phyloP scores from a whole-genome alignment of 2,888 invertebrate genomes.

The Linnaemya tessellans region DNA sequence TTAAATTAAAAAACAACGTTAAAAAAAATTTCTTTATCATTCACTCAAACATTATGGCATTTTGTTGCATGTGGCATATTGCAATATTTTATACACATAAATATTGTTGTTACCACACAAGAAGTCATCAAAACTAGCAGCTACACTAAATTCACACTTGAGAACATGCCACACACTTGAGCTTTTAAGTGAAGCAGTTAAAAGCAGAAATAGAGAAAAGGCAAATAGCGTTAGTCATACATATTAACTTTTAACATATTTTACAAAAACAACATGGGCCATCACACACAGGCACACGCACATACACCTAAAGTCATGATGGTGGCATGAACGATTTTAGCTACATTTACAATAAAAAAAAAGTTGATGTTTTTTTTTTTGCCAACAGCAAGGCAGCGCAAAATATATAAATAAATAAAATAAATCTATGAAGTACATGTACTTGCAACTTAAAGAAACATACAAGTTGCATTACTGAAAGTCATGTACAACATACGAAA shows the following conservation, averaged over 20 bases:
- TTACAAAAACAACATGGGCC: constrained; percentile 8
- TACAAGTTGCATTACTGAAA: constrained; percentile 65
- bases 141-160: constrained; percentile 64
- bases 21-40: background rate
- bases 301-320: background rate
- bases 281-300: constrained; percentile 21
- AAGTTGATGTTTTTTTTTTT: background rate
- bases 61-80: constrained; percentile 48
- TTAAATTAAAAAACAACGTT: constrained; percentile 3
- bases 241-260: constrained; percentile 54
- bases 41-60: constrained; percentile 27
- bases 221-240: constrained; percentile 47
- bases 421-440: constrained; percentile 44
- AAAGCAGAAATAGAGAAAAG: constrained; percentile 21
- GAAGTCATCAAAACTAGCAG: constrained; percentile 62
- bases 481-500: constrained; percentile 55
- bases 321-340: constrained; percentile 39
- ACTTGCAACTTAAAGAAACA: constrained; percentile 55
- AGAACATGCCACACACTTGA: constrained; percentile 65
- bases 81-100: background rate
- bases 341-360: constrained; percentile 12
- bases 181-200: constrained; percentile 55
- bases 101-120: constrained; percentile 64
- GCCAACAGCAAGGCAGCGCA: constrained; percentile 31
- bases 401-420: constrained; percentile 9